Evolutionary conservation across 2,888 invertebrate genomes (phyloP), one percentile per base, ranked within the genome.

Genomic region (Meliscaeva auricollis): DNA sequence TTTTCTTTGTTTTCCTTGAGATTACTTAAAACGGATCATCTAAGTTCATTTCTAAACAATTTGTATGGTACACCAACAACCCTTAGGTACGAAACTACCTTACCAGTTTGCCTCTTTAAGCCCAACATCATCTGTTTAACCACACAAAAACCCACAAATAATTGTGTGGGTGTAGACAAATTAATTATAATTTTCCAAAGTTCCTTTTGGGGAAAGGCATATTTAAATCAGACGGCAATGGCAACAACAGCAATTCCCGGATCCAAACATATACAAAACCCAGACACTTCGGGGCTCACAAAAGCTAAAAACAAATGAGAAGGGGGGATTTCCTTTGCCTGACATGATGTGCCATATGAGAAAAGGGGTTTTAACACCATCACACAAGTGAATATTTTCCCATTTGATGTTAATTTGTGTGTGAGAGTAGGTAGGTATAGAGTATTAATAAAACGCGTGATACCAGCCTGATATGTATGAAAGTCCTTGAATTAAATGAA

Each of bases 171-270:
- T 60, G 52, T 68, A 77, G 60, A 58, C 73, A 84, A 66, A 79
- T 85, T 85, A 85, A 85, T 85, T 76, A 76, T 58, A 72, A 66
- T 41, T 68, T 70, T 54, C 72, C 68, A 81, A 66, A 54, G 68
- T 41, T 62, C 70, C 52, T 72, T 54, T 83, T 11, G 48, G 35
- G 30, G 60, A 8, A 68, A 68, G 60, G 44, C 41, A 35, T 13
- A 13, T 83, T 78, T 62, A 62, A 78, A 69, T 52, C 75, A 80
- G 35, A 41, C 72, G 62, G 56, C 52, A 72, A 54, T 48, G 48
- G 60, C 72, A 77, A 76, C 76, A 76, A 81, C 73, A 81, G 54
- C 60, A 81, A 85, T 83, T 78, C 74, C 83, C 78, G 69, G 35
- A 69, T 73, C 20, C 54, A 72, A 60, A 73, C 50, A 38, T 13